Evolutionary conservation across 2,797 vertebrate species (phyloP).

Genomic region (Channa striata): DNA sequence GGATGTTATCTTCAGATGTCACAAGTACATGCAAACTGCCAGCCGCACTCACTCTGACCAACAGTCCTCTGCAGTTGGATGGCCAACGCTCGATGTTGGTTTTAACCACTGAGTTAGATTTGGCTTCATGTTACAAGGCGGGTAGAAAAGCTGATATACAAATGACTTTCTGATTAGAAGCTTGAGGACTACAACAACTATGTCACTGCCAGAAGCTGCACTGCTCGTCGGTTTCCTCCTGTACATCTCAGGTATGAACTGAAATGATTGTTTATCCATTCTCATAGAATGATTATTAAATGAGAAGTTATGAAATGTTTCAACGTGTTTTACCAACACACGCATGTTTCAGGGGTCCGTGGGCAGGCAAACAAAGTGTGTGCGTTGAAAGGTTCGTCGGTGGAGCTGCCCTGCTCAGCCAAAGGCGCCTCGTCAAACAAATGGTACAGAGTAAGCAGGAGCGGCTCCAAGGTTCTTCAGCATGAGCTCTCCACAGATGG

Average conservation of each 20-base stretch:
- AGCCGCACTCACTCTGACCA: too few relatives aligned
- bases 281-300: too few relatives aligned
- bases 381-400: neutral
- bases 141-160: too few relatives aligned
- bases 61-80: too few relatives aligned
- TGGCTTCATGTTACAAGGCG: too few relatives aligned
- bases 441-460: neutral
- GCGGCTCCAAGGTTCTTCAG: neutral
- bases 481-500: neutral
- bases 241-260: slow-evolving; percentile 13
- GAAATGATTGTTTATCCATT: too few relatives aligned
- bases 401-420: neutral
- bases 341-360: neutral
- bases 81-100: too few relatives aligned
- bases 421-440: neutral
- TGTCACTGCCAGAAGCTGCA: slow-evolving; percentile 1
- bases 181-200: neutral
- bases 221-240: slow-evolving; percentile 7
- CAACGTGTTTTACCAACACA: too few relatives aligned
- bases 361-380: neutral
- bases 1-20: too few relatives aligned
- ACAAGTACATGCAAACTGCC: too few relatives aligned
- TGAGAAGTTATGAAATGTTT: too few relatives aligned
- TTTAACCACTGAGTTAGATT: neutral
- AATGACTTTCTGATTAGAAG: neutral